Conservation (phyloP, 2,113 vertebrate species). For the Poicephalus meyeri region DNA sequence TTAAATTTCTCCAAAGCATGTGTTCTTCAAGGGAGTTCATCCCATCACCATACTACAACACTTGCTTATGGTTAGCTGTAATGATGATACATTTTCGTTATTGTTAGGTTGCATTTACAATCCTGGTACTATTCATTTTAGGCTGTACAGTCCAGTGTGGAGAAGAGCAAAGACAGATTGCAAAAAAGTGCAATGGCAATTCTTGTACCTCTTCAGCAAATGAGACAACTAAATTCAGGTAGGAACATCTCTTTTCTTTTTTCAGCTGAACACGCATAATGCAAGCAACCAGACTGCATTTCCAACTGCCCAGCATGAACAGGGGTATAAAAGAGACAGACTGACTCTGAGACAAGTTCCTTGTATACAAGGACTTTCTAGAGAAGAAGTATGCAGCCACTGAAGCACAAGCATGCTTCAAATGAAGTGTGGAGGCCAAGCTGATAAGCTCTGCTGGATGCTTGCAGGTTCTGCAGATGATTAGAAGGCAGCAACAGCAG, state of each 20-base stretch:
- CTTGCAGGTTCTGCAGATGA: neutral
- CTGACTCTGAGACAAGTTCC: neutral
- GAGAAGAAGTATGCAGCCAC: neutral
- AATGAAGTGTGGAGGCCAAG: neutral
- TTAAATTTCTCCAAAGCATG: neutral
- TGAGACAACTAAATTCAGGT: neutral
- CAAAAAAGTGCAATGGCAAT: neutral
- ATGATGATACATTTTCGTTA: accelerated
- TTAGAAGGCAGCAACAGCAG: neutral
- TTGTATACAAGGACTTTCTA: neutral
- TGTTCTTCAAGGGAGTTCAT: neutral
- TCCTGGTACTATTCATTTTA: neutral
- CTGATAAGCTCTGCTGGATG: neutral
- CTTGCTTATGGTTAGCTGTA: neutral
- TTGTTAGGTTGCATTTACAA: neutral
- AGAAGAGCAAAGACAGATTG: neutral
- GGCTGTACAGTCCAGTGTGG: neutral
- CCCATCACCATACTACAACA: neutral
- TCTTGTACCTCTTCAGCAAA: neutral
- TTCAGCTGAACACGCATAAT: neutral
- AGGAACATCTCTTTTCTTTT: neutral
- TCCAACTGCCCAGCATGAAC: neutral
- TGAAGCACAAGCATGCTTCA: neutral
- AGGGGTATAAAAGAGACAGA: neutral
- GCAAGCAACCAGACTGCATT: neutral